Base-by-base conservation (phyloP, 2,888 invertebrate genomes). In the Petrolisthes manimaculis region DNA sequence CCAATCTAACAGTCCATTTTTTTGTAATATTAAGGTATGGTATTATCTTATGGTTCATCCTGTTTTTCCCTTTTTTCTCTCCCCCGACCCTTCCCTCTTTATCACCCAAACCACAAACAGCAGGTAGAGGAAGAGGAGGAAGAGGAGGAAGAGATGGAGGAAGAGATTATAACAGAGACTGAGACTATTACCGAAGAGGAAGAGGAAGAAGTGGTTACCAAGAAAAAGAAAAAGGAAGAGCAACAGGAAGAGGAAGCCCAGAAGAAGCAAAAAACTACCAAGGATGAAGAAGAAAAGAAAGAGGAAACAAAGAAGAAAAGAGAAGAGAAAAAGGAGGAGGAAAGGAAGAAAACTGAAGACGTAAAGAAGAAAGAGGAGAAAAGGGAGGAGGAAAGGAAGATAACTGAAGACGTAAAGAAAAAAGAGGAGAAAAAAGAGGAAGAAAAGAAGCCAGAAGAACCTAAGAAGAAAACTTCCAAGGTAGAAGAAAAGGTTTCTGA, bases 401-500 rank as follows among this genome's bases (percentile, higher is more conserved):
- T 84, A 74, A 89, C 92, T 90, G 92, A 71, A 91, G 92, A 91
- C 37, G 92, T 93, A 93, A 92, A 92, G 75, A 90, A 89, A 79
- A 93, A 92, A 67, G 92, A 92, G 69, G 93, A 78, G 94, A 94
- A 92, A 88, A 91, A 78, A 85, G 89, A 88, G 91, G 92, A 92
- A 91, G 93, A 93, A 92, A 92, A 92, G 75, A 90, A 91, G 86
- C 69, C 81, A 90, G 91, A 83, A 84, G 90, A 89, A 91, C 92
- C 92, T 91, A 93, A 93, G 92, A 92, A 92, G 79, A 90, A 90
- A 90, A 81, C 83, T 21, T 89, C 88, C 84, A 87, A 79, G 54
- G 79, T 79, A n/a, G 89, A 89, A 75, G 83, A 79, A 54, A 91
- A 84, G 37, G 77, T 67, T 37, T 37, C 37, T 4, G 78, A 86